Evolutionary conservation across 2,888 invertebrate genomes (phyloP).

Genomic region (Cataglyphis altisquamis): DNA sequence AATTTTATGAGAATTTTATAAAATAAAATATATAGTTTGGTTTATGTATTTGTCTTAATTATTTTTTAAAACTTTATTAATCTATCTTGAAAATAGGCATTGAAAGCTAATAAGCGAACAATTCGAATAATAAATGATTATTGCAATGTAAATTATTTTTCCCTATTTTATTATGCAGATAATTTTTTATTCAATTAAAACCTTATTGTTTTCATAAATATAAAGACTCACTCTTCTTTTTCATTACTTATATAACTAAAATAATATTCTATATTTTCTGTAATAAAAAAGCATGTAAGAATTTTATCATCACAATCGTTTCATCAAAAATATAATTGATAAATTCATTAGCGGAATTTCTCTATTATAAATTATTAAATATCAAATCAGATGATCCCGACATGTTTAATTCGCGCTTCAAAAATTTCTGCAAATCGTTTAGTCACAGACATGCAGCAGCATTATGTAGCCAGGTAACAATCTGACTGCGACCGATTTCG

Average conservation of each 20-base stretch:
- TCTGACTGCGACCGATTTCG: background rate
- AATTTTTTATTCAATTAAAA: constrained; percentile 22
- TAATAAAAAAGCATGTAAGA: background rate
- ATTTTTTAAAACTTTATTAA: constrained; percentile 10
- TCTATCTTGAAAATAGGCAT: background rate
- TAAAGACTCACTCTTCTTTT: background rate
- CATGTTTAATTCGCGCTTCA: constrained; percentile 13
- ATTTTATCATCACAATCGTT: background rate
- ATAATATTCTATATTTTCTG: constrained; percentile 8
- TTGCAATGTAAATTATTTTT: background rate
- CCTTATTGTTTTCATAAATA: background rate
- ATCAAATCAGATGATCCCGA: constrained; percentile 1
- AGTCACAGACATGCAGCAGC: background rate
- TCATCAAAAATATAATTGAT: background rate
- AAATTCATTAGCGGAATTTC: background rate
- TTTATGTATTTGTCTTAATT: background rate
- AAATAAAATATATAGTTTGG: background rate
- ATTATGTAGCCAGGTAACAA: constrained; percentile 3
- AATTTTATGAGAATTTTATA: too few relatives aligned
- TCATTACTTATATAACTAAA: background rate
- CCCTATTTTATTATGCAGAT: background rate
- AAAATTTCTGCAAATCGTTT: constrained; percentile 22
- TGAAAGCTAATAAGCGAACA: background rate
- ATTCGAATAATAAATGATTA: constrained; percentile 11
- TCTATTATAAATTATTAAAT: constrained; percentile 2